Conservation (phyloP, 2,888 invertebrate species). For the Caenorhabditis japonica region DNA sequence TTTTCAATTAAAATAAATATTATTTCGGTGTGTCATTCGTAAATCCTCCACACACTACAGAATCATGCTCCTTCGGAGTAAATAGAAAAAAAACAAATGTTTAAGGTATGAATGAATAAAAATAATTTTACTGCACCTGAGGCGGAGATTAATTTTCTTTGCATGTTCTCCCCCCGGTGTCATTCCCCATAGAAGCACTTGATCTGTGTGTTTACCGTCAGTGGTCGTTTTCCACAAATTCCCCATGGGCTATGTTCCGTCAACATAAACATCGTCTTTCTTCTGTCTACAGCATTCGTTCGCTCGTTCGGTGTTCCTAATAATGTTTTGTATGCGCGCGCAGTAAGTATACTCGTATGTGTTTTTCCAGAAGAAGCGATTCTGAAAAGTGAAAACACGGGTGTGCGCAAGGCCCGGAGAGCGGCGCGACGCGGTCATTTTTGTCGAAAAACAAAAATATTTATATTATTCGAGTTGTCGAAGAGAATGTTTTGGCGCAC, state of each 20-base stretch:
- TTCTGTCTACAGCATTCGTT: conserved; percentile 11
- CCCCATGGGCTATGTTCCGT: conserved; percentile 15
- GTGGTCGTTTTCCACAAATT: conserved; percentile 6
- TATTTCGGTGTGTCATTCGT: no score
- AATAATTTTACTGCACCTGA: no score
- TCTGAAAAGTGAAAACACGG: conserved; percentile 42
- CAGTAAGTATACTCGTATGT: conserved; percentile 47
- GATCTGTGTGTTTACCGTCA: no score
- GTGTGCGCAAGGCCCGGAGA: conserved; percentile 13
- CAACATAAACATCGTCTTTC: conserved; percentile 16
- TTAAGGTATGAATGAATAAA: no score
- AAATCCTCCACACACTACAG: no score
- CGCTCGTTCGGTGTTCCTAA: conserved; percentile 39
- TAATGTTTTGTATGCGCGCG: conserved; percentile 36
- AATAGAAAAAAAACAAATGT: no score
- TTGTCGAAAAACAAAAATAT: conserved; percentile 57
- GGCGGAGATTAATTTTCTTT: no score
- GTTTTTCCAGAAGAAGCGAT: conserved; percentile 50
- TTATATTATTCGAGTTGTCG: conserved; percentile 56
- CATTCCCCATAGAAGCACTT: no score
- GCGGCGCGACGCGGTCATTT: conserved; percentile 50
- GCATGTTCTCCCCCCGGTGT: no score
- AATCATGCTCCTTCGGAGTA: no score
- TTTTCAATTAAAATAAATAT: no score
- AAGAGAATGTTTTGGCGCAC: conserved; percentile 55